phyloP scores from a whole-genome alignment of 2,888 invertebrate species.

The Sinelater perroti region DNA sequence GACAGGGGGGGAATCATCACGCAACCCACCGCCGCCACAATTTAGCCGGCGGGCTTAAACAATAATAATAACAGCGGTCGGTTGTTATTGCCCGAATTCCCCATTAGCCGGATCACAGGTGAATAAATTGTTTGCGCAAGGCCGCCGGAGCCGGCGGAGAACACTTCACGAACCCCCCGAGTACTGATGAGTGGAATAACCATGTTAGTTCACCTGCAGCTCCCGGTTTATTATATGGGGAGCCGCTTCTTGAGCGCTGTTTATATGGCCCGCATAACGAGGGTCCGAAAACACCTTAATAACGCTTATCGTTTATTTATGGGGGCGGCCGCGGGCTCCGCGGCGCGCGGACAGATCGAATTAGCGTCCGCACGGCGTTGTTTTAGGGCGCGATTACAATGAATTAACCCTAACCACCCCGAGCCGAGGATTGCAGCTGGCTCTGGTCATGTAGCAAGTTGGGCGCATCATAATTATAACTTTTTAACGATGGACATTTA shows the following conservation, averaged over 20 bases:
- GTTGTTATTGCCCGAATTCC: background rate
- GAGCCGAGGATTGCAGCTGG: too few relatives aligned
- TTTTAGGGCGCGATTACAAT: too few relatives aligned
- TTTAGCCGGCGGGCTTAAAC: background rate
- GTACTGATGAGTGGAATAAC: constrained; percentile 28
- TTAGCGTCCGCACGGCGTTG: too few relatives aligned
- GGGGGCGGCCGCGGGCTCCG: too few relatives aligned
- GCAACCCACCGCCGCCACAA: background rate
- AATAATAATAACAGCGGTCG: background rate
- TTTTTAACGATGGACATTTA: constrained; percentile 19
- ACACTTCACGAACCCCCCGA: constrained; percentile 31
- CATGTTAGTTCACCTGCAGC: constrained; percentile 37
- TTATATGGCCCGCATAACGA: constrained; percentile 24
- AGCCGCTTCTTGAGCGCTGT: constrained; percentile 27
- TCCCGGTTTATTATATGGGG: constrained; percentile 32
- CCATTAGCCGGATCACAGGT: constrained; percentile 18
- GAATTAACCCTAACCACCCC: too few relatives aligned
- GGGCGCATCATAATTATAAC: constrained; percentile 21
- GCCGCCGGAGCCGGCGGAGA: constrained; percentile 20
- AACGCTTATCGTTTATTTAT: constrained; percentile 4
- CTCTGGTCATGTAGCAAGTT: background rate
- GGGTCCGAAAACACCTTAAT: constrained; percentile 18
- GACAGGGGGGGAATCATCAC: background rate
- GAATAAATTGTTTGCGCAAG: constrained; percentile 25
- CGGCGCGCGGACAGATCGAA: too few relatives aligned